Conservation (phyloP, 2,113 vertebrate species). For the Cheirogaleus medius region DNA sequence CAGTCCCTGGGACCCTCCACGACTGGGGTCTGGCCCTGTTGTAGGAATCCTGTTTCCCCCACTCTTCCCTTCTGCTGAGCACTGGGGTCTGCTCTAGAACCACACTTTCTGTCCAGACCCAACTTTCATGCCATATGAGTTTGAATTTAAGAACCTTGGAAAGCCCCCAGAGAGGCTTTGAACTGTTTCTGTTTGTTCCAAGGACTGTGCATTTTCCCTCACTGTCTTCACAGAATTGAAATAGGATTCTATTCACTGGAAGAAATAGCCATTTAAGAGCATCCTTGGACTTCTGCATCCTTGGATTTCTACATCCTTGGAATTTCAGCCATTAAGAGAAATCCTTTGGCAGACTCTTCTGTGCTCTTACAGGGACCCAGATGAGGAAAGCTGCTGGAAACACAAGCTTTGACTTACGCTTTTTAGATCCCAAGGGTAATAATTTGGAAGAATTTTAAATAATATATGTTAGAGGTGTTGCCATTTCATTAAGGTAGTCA, state of each 20-base stretch:
- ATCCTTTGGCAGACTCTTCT: background rate
- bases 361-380: background rate
- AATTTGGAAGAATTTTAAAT: background rate
- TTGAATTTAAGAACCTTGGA: background rate
- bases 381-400: background rate
- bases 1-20: background rate
- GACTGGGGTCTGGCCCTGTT: too few relatives aligned
- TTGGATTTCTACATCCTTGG: background rate
- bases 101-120: background rate
- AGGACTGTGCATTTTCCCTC: background rate
- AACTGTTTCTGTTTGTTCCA: background rate
- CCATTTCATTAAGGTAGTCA: background rate
- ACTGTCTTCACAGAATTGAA: background rate
- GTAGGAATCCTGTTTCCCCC: accelerated
- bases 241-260: background rate
- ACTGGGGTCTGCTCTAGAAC: background rate
- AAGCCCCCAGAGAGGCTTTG: background rate
- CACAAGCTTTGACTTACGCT: background rate
- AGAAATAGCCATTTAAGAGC: background rate
- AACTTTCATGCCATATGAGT: background rate
- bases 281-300: background rate
- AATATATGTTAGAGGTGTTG: background rate
- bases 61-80: background rate
- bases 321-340: background rate
- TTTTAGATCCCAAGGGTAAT: background rate